phyloP scores from a whole-genome alignment of 2,797 vertebrate species.

The Moxostoma hubbsi region DNA sequence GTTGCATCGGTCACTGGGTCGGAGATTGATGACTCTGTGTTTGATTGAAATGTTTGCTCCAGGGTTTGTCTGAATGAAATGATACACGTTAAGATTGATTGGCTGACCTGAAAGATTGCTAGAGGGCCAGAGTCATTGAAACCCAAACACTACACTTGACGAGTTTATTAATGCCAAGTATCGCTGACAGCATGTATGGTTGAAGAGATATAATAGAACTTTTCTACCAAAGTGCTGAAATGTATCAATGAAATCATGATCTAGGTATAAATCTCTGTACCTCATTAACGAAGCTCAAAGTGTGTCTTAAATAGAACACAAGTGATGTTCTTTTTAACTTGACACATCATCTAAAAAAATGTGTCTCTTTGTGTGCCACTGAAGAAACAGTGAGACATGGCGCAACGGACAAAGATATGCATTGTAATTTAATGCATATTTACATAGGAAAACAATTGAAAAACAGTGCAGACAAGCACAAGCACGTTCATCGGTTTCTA shows the following conservation, averaged over 20 bases:
- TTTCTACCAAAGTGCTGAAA: not conserved
- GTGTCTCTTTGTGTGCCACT: too few species aligned
- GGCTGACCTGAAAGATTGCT: constrained; percentile 67
- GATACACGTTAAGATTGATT: constrained; percentile 78
- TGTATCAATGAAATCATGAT: not conserved
- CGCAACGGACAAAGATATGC: too few species aligned
- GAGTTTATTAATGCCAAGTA: constrained; percentile 74
- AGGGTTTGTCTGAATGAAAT: constrained; percentile 76
- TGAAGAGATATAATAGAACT: constrained; percentile 52
- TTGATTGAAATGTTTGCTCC: constrained; percentile 83
- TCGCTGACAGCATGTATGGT: constrained; percentile 53
- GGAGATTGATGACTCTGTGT: constrained; percentile 77
- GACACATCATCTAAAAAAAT: not conserved
- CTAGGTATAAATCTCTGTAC: not conserved
- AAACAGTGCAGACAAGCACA: too few species aligned
- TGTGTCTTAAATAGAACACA: not conserved
- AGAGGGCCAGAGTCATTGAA: constrained; percentile 66
- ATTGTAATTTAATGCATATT: too few species aligned
- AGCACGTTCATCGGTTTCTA: too few species aligned
- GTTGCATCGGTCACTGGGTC: constrained; percentile 51
- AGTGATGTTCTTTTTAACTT: not conserved
- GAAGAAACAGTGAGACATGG: too few species aligned
- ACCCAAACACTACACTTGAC: constrained; percentile 71
- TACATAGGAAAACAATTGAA: too few species aligned
- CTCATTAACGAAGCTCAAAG: not conserved